Evolutionary conservation across 2,797 vertebrate species (phyloP).

Genomic region (Cyclopterus lumpus): DNA sequence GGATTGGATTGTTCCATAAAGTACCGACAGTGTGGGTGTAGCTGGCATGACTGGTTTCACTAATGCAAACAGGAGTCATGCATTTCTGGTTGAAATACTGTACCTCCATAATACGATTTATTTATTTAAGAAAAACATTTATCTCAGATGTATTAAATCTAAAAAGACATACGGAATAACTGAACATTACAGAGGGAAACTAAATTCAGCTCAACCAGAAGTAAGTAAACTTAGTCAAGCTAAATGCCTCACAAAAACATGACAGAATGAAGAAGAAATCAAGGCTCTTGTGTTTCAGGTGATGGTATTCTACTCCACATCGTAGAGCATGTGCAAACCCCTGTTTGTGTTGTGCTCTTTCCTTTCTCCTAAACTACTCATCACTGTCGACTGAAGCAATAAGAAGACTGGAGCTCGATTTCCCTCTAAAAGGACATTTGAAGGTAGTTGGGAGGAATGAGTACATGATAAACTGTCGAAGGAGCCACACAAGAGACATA

Average conservation of each 20-base stretch:
- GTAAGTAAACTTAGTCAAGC: slow-evolving; percentile 19
- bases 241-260: slow-evolving; percentile 6
- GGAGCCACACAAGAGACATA: slow-evolving; percentile 39
- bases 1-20: background rate
- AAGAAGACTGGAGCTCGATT: slow-evolving; percentile 42
- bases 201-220: background rate
- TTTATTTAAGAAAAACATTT: background rate
- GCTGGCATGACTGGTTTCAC: background rate
- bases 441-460: slow-evolving; percentile 49
- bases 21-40: background rate
- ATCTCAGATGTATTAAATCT: background rate
- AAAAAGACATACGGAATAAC: background rate
- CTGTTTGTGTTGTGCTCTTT: slow-evolving; percentile 28
- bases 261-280: slow-evolving; percentile 47
- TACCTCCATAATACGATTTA: slow-evolving; percentile 1
- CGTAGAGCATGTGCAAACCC: slow-evolving; percentile 34
- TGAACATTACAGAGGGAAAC: background rate
- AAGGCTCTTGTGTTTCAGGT: slow-evolving; percentile 23
- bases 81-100: background rate
- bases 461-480: slow-evolving; percentile 42
- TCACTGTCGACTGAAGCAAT: slow-evolving; percentile 49
- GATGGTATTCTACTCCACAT: slow-evolving; percentile 39
- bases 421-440: slow-evolving; percentile 42
- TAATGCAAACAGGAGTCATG: background rate
- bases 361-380: slow-evolving; percentile 40